Base-by-base conservation (phyloP, 2,888 invertebrate species). In the Pollenia angustigena region DNA sequence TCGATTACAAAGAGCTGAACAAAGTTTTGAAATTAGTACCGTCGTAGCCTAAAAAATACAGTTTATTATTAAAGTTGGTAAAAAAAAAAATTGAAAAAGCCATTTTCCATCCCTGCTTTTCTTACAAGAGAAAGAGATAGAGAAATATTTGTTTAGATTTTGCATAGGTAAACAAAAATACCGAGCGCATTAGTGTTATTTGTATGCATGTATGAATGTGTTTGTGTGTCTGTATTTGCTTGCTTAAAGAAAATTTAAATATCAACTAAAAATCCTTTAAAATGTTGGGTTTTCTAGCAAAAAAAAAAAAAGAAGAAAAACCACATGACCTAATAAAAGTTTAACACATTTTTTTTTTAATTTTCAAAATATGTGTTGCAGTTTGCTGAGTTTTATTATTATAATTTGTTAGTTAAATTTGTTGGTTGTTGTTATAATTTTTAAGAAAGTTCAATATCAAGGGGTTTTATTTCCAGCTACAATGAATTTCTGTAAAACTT, bases 261-360 rank as follows among this genome's bases (percentile, higher is more conserved):
- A 7, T 2, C 4, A 10, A 44, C 14, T 46, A 6, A 48, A 58
- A 69, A 60, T 79, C 42, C 69, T 50, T 68, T 1, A 16, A 23
- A 8, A 18, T n/a, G 46, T 50, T 71, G 54, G 46, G n/a, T 52
- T 60, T 50, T 69, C 54, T 46, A 7, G 11, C 32, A 7, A 23
- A 18, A 46, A 48, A 10, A 54, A 48, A 46, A 42, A 40, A 54
- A 40, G 40, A 14, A 32, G n/a, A 9, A 54, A 23, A 66, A 18
- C 42, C 10, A 32, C 86, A 90, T 91, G 92, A 91, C 91, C 92
- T 89, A 91, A 90, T 91, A 91, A 91, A 91, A 88, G 87, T 89
- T 88, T 84, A 89, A 90, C 89, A 89, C 89, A 88, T 89, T 85
- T 32, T 62, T 89, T 85, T 32, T 62, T 74, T 66, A 54, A 16